A percentile compares a stretch with the other conserved stretches of the same genome.
phyloP scores from a whole-genome alignment of 2,888 invertebrate genomes.

The Ecliptopera silaceata region DNA sequence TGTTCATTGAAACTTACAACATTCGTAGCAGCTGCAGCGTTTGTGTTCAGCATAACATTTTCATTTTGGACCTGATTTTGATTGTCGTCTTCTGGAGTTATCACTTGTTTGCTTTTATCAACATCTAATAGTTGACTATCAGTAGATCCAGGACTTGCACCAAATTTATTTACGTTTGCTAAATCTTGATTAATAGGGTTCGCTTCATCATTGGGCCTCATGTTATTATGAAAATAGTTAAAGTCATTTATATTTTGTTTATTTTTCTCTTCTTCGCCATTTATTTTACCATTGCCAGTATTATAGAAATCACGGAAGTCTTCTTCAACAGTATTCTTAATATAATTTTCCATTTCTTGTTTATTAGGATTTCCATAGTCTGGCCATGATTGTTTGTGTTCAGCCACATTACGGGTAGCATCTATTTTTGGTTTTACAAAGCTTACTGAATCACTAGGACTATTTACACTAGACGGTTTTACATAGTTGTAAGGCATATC shows the following conservation, averaged over 20 bases:
- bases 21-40: neutral
- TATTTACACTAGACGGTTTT: neutral
- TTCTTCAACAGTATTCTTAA: conserved; percentile 1
- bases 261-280: neutral
- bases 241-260: neutral
- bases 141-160: neutral
- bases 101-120: neutral
- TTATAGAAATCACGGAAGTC: neutral
- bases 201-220: neutral
- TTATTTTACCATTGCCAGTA: neutral
- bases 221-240: neutral
- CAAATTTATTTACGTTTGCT: neutral
- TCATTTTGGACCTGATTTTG: neutral
- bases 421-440: neutral
- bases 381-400: neutral
- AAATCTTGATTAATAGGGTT: neutral
- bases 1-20: neutral
- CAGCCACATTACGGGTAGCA: neutral
- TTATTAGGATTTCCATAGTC: neutral
- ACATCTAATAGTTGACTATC: neutral
- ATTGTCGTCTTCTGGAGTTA: neutral
- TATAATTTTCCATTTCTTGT: neutral
- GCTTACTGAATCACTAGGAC: neutral
- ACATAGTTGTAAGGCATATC: neutral
- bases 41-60: neutral